Percentiles rank a stretch among this genome's conserved stretches.
Evolutionary conservation across 2,113 vertebrate species (phyloP).

Genomic region (Mormoops blainvillei): DNA sequence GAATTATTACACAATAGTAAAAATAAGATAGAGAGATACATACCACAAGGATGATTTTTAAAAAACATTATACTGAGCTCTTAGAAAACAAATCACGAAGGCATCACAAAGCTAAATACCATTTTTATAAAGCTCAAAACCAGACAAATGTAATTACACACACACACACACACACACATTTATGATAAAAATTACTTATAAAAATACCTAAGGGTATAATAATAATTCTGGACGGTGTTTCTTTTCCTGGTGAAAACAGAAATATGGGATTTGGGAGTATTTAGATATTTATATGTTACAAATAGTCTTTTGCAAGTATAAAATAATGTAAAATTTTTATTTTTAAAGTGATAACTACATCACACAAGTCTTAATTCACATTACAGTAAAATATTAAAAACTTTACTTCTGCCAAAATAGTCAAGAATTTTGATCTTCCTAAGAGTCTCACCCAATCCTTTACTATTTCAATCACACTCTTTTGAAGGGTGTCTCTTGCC

Average conservation of each 20-base stretch:
- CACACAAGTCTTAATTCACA: background rate
- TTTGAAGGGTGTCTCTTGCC: background rate
- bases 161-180: background rate
- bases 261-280: background rate
- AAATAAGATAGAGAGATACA: background rate
- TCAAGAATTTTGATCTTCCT: background rate
- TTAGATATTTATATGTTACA: background rate
- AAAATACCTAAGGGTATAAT: background rate
- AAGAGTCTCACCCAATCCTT: background rate
- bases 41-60: background rate
- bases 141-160: background rate
- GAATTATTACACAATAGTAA: background rate
- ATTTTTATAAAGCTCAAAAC: conserved; percentile 6
- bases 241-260: background rate
- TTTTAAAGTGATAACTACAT: background rate
- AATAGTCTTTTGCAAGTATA: background rate
- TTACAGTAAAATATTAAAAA: background rate
- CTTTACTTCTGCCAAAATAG: background rate
- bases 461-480: background rate
- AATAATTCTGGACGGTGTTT: background rate
- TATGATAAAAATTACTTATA: background rate
- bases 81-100: background rate
- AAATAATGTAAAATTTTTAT: background rate
- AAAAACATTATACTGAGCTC: background rate
- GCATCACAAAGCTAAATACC: background rate